Evolutionary conservation across 2,113 vertebrate genomes (phyloP).

Genomic region (Pomatorhinus ruficollis): DNA sequence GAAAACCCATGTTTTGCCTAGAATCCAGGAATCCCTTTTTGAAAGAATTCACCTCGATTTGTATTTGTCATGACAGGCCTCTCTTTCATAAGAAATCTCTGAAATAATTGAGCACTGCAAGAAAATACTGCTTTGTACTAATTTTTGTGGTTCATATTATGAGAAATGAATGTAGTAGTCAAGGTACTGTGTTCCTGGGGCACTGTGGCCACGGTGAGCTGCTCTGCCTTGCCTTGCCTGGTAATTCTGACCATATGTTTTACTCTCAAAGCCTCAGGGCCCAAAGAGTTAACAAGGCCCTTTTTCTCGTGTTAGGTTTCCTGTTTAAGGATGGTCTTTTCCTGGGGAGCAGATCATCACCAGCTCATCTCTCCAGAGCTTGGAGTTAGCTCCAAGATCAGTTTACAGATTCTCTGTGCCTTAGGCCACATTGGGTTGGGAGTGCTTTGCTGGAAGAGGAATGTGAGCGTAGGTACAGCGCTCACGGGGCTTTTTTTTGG

Average conservation of each 20-base stretch:
- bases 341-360: constrained; percentile 37
- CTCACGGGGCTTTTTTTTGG: neutral
- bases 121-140: neutral
- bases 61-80: neutral
- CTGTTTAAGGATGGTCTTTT: constrained; percentile 36
- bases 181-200: neutral
- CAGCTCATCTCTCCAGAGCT: constrained; percentile 34
- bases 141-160: neutral
- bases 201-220: neutral
- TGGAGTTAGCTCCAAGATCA: neutral
- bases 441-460: neutral
- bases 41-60: neutral
- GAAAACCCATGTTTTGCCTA: neutral
- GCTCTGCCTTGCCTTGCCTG: neutral
- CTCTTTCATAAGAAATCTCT: neutral
- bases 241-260: constrained; percentile 45
- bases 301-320: constrained; percentile 55
- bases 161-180: neutral
- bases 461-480: neutral
- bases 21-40: neutral
- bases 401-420: constrained; percentile 22
- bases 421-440: neutral
- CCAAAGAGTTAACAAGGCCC: constrained; percentile 51
- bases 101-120: neutral
- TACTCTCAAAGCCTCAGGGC: constrained; percentile 30